These are phyloP conservation scores for Microctenopoma steveboyesi DNA, from an alignment of 2,797 vertebrate genomes.

Conservation along the genomic window DNA sequence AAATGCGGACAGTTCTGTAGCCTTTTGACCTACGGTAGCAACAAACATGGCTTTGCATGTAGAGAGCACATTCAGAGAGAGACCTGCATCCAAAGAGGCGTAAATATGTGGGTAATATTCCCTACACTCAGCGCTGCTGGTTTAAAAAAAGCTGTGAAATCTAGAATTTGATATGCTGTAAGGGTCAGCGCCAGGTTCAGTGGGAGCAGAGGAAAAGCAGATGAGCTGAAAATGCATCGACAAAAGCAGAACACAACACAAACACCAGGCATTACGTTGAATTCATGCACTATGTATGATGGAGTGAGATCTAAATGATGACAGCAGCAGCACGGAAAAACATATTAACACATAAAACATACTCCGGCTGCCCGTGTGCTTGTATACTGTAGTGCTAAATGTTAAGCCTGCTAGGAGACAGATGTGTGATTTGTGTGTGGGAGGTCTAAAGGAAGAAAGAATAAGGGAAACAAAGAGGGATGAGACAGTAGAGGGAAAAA, in stretches of 20 bases:
- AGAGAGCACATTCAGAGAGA: constrained; percentile 47
- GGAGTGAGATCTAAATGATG: constrained; percentile 28
- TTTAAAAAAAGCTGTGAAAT: constrained; percentile 68
- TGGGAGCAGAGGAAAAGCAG: constrained; percentile 41
- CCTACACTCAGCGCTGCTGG: constrained; percentile 63
- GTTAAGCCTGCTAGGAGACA: constrained; percentile 24
- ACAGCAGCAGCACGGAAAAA: constrained; percentile 38
- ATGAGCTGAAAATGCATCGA: constrained; percentile 52
- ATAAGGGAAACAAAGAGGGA: constrained; percentile 47
- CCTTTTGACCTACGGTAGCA: constrained; percentile 67
- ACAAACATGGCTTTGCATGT: constrained; percentile 60
- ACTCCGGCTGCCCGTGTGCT: neutral
- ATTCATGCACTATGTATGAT: constrained; percentile 36
- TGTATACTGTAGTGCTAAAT: constrained; percentile 19
- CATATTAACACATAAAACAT: constrained; percentile 43
- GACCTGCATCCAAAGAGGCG: constrained; percentile 43
- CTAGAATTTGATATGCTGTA: constrained; percentile 71
- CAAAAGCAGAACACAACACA: constrained; percentile 18
- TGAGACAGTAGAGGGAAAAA: constrained; percentile 21
- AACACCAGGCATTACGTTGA: constrained; percentile 22
- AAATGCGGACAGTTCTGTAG: constrained; percentile 52
- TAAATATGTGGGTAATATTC: constrained; percentile 74
- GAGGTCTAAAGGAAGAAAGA: constrained; percentile 33
- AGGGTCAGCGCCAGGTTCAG: constrained; percentile 64
- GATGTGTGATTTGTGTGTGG: constrained; percentile 41